phyloP scores from a whole-genome alignment of 37 sponge, comb jelly and placozoan genomes.

The Mnemiopsis leidyi region DNA sequence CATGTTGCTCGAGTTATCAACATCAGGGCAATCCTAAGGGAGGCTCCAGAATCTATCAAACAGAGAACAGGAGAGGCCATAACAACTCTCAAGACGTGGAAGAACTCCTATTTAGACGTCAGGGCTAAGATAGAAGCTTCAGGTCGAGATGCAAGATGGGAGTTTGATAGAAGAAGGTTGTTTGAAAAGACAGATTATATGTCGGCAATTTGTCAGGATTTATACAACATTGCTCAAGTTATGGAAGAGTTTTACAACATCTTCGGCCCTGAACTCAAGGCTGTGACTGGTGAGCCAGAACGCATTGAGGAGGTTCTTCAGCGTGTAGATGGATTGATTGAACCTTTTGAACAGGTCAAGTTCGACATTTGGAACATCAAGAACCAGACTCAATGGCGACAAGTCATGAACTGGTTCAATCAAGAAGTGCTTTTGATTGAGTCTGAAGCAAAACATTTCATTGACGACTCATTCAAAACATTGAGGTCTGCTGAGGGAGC shows the following conservation, averaged over 20 bases:
- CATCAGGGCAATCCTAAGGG: slow-evolving; percentile 78
- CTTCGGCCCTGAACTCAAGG: slow-evolving; percentile 97
- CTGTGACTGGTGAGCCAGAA: slow-evolving; percentile 90
- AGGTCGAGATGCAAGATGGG: slow-evolving; percentile 97
- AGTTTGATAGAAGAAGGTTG: slow-evolving; percentile 91
- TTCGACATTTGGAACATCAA: slow-evolving; percentile 85
- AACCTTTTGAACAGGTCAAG: slow-evolving; percentile 66
- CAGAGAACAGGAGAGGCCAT: slow-evolving; percentile 80
- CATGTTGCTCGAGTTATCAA: slow-evolving; percentile 83
- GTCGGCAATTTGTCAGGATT: slow-evolving; percentile 86
- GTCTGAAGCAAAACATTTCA: slow-evolving; percentile 89
- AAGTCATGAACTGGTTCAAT: slow-evolving; percentile 87
- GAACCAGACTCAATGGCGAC: slow-evolving; percentile 79
- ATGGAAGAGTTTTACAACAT: slow-evolving; percentile 99
- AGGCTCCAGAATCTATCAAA: slow-evolving; percentile 73
- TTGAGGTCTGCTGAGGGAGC: slow-evolving; percentile 97
- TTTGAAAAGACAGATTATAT: slow-evolving; percentile 94
- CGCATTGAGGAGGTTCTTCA: slow-evolving; percentile 82
- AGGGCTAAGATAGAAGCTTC: slow-evolving; percentile 98
- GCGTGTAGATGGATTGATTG: slow-evolving; percentile 77
- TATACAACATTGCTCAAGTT: slow-evolving; percentile 77
- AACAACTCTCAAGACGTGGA: slow-evolving; percentile 81
- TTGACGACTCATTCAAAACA: slow-evolving; percentile 93
- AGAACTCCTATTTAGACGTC: slow-evolving; percentile 89
- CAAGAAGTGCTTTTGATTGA: slow-evolving; percentile 86